A percentile compares a stretch with the other conserved stretches of the same genome.
Conservation (phyloP, 2,797 vertebrate species). For the Gambelia wislizenii region DNA sequence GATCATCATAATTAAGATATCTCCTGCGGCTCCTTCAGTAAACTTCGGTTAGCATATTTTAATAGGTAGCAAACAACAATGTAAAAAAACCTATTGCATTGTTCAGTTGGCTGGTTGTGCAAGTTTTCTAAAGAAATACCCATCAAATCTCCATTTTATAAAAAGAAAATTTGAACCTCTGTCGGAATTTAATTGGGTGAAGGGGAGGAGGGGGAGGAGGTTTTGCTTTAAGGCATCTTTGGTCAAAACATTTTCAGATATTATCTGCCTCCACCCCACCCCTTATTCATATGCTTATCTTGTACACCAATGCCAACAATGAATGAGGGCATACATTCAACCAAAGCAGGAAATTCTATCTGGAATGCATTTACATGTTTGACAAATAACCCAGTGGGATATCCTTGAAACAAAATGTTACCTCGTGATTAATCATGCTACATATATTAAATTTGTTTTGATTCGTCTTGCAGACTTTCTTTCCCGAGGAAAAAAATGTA, state of each 20-base stretch:
- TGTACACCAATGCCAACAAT: slow-evolving; percentile 22
- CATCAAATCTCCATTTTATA: slow-evolving; percentile 9
- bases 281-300: slow-evolving; percentile 34
- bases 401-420: slow-evolving; percentile 60
- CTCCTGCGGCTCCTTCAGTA: slow-evolving; percentile 15
- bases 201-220: too few relatives aligned
- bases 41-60: background rate
- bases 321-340: slow-evolving; percentile 32
- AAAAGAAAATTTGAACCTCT: background rate
- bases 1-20: slow-evolving; percentile 47
- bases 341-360: slow-evolving; percentile 26
- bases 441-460: slow-evolving; percentile 44
- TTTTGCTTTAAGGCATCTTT: slow-evolving; percentile 1
- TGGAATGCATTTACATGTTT: slow-evolving; percentile 35
- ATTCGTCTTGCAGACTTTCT: slow-evolving; percentile 64
- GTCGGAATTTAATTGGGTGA: background rate
- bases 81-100: background rate
- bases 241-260: slow-evolving; percentile 35
- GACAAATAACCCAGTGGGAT: slow-evolving; percentile 36
- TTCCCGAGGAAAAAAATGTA: slow-evolving; percentile 47
- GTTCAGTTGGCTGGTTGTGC: background rate
- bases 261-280: slow-evolving; percentile 11
- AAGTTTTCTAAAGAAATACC: slow-evolving; percentile 25
- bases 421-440: slow-evolving; percentile 50
- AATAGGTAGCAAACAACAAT: slow-evolving; percentile 16